Evolutionary conservation across 1,140 invertebrate genomes (phyloP).

Genomic region (Theocolax elegans): DNA sequence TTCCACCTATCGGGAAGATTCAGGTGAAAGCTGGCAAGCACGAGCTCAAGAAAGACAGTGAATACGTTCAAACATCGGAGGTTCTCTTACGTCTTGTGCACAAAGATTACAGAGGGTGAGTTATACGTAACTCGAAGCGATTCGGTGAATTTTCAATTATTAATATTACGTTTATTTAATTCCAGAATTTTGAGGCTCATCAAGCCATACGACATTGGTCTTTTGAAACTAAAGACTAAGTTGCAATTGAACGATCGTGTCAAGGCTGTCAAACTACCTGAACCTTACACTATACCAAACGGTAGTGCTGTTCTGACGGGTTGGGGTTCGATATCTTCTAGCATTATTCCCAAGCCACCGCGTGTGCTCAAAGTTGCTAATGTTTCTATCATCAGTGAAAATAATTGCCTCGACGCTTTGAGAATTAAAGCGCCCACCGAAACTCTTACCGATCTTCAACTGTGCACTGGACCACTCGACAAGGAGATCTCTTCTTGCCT

Average conservation of each 20-base stretch:
- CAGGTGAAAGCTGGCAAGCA: constrained; percentile 24
- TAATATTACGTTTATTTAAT: constrained; percentile 18
- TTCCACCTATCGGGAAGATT: constrained; percentile 8
- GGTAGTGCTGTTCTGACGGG: constrained; percentile 64
- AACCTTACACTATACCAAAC: constrained; percentile 22
- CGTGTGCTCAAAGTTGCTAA: constrained; percentile 50
- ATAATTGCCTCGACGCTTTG: constrained; percentile 46
- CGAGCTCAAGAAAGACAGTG: neutral
- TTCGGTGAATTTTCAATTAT: neutral
- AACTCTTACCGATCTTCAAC: constrained; percentile 61
- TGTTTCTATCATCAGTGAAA: constrained; percentile 48
- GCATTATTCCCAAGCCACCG: constrained; percentile 34
- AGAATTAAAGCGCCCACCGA: constrained; percentile 38
- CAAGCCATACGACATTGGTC: constrained; percentile 72
- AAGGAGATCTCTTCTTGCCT: constrained; percentile 71
- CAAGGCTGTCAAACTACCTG: constrained; percentile 65
- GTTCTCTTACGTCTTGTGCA: constrained; percentile 33
- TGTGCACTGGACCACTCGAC: constrained; percentile 72
- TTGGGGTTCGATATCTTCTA: constrained; percentile 63
- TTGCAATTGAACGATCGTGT: constrained; percentile 69
- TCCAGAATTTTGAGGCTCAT: neutral
- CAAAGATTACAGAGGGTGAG: constrained; percentile 42
- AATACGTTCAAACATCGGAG: constrained; percentile 10
- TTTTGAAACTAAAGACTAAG: constrained; percentile 70
- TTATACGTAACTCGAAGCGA: neutral